phyloP scores from a whole-genome alignment of 2,113 vertebrate species.

The Globicephala melas region DNA sequence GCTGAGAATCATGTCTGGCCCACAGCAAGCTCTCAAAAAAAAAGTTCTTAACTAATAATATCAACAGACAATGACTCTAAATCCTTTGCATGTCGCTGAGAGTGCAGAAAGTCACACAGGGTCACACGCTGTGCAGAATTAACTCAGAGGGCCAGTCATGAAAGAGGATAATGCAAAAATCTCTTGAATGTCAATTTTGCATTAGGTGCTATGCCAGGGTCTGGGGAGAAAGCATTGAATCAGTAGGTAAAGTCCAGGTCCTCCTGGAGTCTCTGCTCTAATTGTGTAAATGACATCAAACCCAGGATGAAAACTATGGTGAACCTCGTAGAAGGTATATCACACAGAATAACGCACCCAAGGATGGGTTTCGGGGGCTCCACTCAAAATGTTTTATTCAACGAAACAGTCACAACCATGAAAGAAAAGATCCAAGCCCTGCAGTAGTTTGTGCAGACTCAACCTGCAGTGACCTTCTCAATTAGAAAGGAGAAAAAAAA shows the following conservation, averaged over 20 bases:
- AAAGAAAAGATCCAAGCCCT: neutral
- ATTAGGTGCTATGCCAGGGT: neutral
- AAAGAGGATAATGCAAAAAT: neutral
- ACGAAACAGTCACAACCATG: neutral
- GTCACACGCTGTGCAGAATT: neutral
- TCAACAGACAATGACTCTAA: neutral
- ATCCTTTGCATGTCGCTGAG: neutral
- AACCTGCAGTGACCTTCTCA: neutral
- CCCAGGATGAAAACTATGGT: neutral
- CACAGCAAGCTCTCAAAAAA: neutral
- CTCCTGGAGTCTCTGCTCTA: neutral
- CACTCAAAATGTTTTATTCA: neutral
- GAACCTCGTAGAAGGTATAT: neutral
- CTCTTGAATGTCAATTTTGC: rapidly evolving
- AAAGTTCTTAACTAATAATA: neutral
- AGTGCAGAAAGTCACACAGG: neutral
- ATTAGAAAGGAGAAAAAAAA: neutral
- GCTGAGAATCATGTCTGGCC: neutral
- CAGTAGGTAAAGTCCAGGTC: rapidly evolving
- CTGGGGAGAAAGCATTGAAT: neutral
- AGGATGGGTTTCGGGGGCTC: neutral
- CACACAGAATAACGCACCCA: neutral
- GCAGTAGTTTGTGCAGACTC: neutral
- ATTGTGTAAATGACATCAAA: neutral
- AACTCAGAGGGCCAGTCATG: neutral